phyloP scores from a whole-genome alignment of 2,113 vertebrate genomes.

The Romanogobio albipinnatus region DNA sequence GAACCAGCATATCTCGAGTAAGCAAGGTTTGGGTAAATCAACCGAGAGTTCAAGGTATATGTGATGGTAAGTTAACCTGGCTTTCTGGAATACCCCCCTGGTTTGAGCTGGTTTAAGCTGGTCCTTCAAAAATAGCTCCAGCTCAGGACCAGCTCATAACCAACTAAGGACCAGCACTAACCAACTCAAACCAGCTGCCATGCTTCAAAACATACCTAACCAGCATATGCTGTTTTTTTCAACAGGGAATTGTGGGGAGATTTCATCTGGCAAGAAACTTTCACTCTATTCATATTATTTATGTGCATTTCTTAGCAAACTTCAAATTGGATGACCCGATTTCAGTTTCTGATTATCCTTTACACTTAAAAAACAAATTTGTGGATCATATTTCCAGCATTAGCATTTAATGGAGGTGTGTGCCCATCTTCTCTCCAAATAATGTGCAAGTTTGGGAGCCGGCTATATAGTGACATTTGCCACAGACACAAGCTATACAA shows the following conservation, averaged over 20 bases:
- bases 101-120: too few relatives aligned
- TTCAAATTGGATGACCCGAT: conserved; percentile 42
- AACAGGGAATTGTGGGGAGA: background rate
- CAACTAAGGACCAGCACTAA: too few relatives aligned
- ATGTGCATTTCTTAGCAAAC: conserved; percentile 28
- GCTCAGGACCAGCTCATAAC: too few relatives aligned
- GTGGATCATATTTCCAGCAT: conserved; percentile 52
- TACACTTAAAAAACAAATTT: conserved; percentile 44
- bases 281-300: conserved; percentile 40
- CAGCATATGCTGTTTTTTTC: too few relatives aligned
- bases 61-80: too few relatives aligned
- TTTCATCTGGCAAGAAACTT: conserved; percentile 33
- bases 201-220: too few relatives aligned
- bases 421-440: conserved; percentile 27
- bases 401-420: conserved; percentile 48
- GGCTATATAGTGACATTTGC: conserved; percentile 49
- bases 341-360: conserved; percentile 44
- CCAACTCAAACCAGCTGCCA: too few relatives aligned
- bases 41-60: too few relatives aligned
- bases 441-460: conserved; percentile 48
- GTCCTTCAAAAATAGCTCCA: too few relatives aligned
- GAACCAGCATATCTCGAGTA: too few relatives aligned
- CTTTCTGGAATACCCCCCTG: too few relatives aligned
- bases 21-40: too few relatives aligned
- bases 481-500: conserved; percentile 55